phyloP scores from a whole-genome alignment of 2,797 vertebrate species.

The Poeciliopsis paucimaculata region DNA sequence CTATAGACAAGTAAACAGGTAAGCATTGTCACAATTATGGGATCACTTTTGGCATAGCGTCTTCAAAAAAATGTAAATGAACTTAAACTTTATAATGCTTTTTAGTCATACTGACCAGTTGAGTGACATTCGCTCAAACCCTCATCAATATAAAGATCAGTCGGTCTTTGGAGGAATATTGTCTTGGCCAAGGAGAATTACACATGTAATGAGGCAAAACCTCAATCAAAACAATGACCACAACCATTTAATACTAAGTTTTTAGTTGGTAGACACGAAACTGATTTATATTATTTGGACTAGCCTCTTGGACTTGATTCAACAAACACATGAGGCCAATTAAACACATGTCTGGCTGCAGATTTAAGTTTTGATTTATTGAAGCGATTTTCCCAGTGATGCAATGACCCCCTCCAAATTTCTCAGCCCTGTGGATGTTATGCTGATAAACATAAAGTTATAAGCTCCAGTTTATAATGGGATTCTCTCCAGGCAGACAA shows the following conservation, averaged over 20 bases:
- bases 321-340: constrained; percentile 49
- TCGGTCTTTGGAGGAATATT: not conserved
- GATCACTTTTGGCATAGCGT: too few relatives aligned
- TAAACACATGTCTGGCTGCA: constrained; percentile 31
- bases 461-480: constrained; percentile 30
- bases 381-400: constrained; percentile 31
- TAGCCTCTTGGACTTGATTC: constrained; percentile 41
- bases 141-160: not conserved
- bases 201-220: not conserved
- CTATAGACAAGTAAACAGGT: too few relatives aligned
- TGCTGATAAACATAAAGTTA: constrained; percentile 59
- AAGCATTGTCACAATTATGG: too few relatives aligned
- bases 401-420: constrained; percentile 20
- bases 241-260: not conserved
- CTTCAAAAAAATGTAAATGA: too few relatives aligned
- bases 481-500: constrained; percentile 40
- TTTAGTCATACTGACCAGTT: not conserved
- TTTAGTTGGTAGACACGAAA: not conserved
- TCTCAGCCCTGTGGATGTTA: constrained; percentile 31
- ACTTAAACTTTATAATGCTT: not conserved
- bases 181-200: not conserved
- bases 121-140: not conserved
- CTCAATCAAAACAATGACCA: not conserved
- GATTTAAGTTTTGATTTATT: constrained; percentile 39
- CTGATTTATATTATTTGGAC: constrained; percentile 43